Conservation (phyloP, 2,113 vertebrate species). For the Lophotis ruficrista region DNA sequence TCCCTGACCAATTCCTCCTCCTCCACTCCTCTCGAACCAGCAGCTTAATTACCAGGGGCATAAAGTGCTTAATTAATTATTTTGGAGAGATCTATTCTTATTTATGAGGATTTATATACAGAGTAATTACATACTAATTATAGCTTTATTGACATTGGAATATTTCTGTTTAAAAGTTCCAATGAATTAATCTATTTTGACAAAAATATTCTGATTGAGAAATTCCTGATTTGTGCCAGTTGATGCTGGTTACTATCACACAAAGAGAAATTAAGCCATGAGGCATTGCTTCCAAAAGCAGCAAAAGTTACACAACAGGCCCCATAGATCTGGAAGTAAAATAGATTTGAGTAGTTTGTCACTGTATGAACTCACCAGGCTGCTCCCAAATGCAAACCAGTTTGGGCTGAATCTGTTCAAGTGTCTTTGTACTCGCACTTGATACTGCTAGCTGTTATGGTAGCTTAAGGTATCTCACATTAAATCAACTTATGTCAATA, state of each 20-base stretch:
- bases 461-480: neutral
- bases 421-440: neutral
- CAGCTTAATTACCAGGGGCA: neutral
- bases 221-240: neutral
- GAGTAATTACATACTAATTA: neutral
- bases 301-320: neutral
- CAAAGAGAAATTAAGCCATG: rapidly evolving
- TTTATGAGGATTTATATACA: neutral
- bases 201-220: neutral
- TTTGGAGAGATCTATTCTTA: neutral
- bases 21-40: neutral
- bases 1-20: neutral
- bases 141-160: neutral
- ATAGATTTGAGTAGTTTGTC: neutral
- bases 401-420: neutral
- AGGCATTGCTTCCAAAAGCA: neutral
- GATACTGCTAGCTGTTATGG: rapidly evolving
- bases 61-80: neutral
- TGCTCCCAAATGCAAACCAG: rapidly evolving
- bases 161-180: neutral
- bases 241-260: neutral
- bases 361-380: neutral
- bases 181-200: neutral
- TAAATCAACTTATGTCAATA: neutral
- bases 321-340: neutral